Evolutionary conservation across 1,140 invertebrate genomes (phyloP), one percentile per base, ranked within the genome.

Genomic region (Pachypsylla venusta): DNA sequence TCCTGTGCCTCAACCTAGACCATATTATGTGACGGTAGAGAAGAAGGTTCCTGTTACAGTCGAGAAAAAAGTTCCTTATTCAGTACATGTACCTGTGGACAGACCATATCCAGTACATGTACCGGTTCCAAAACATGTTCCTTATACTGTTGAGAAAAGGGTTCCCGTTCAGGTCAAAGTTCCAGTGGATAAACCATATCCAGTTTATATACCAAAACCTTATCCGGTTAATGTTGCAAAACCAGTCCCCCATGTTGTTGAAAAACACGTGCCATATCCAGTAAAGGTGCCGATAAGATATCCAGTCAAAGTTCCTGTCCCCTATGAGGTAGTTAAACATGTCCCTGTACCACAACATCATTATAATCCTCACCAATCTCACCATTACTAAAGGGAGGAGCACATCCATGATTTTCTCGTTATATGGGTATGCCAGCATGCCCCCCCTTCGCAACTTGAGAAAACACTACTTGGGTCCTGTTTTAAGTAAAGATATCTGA

Each of bases 11-110:
- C 79, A 81, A 28, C 78, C 78, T 57, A 64, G 62, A 27, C 42
- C 42, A 7, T 81, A 81, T 68, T 79, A 80, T 35, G 79, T 83
- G 2, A 75, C 79, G 54, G 64, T 82, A 25, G 80, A 83, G 64
- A 84, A 82, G 61, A 82, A 82, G 67, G 81, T 87, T 54, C 80
- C 81, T 2, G 73, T 76, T 64, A 74, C 74, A 7, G 63, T 64
- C 30, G 57, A 63, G 25, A 82, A 82, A 67, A 76, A 78, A 60
- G 74, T 83, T 1, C 77, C 77, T 39, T 79, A 80, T 60, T 81
- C 83, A 59, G 82, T 84, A 1, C 81, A 85, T 68, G 79, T 85
- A 7, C 77, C 76, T 7, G 81, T 84, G 7, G 80, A 83, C 62
- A 76, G 80, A 58, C 81, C 81, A 2, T 74, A 77, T 25, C 79